A percentile compares a stretch with the other conserved stretches of the same genome.
Evolutionary conservation across 2,113 vertebrate species (phyloP).

Genomic region (Nestor notabilis): DNA sequence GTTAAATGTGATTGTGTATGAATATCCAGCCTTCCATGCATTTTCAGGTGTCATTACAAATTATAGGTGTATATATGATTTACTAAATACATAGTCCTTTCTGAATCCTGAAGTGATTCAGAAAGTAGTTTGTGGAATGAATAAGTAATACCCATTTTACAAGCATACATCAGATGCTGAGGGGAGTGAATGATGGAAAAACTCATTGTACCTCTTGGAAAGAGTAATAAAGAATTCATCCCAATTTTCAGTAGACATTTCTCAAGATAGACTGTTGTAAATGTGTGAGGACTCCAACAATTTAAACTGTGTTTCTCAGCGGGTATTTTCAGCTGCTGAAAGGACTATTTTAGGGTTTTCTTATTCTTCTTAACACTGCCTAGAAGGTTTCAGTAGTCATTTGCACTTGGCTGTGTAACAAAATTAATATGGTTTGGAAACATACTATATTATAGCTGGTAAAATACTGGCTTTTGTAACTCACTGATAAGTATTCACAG

Average conservation of each 20-base stretch:
- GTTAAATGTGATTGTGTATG: background rate
- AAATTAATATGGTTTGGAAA: background rate
- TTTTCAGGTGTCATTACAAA: background rate
- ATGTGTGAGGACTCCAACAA: background rate
- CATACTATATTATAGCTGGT: background rate
- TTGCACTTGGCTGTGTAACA: background rate
- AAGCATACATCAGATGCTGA: background rate
- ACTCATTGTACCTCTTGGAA: background rate
- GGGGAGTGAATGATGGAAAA: background rate
- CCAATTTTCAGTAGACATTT: background rate
- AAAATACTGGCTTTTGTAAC: background rate
- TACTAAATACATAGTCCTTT: background rate
- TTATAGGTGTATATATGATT: background rate
- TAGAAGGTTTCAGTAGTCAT: background rate
- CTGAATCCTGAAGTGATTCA: too few relatives aligned
- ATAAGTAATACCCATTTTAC: background rate
- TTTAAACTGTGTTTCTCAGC: background rate
- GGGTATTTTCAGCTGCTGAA: background rate
- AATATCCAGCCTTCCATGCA: background rate
- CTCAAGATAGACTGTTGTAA: background rate
- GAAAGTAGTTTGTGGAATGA: background rate
- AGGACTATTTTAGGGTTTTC: background rate
- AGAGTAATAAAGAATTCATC: conserved; percentile 2
- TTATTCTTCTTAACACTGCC: background rate
- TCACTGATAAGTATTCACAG: background rate